Base-by-base conservation (phyloP, 1,140 invertebrate species). In the Prorops nasuta region DNA sequence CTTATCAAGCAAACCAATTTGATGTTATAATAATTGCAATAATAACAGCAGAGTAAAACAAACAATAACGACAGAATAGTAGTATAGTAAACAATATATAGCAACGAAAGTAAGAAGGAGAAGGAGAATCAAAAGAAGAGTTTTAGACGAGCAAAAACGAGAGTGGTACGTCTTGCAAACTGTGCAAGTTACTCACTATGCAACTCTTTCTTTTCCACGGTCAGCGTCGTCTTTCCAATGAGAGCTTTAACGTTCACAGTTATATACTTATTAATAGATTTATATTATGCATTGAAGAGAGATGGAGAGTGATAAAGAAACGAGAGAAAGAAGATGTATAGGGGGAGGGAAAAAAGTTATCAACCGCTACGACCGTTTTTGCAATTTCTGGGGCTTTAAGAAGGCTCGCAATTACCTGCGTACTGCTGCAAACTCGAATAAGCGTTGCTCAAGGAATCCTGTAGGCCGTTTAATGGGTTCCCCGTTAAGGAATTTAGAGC, bases 371-470 rank as follows among this genome's bases (percentile, higher is more conserved):
- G 17, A 35, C 1, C 8, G 8, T 40, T 24, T 12, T 20, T 6
- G n/a, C n/a, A n/a, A n/a, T n/a, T n/a, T n/a, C n/a, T n/a, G n/a
- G n/a, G n/a, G n/a, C n/a, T n/a, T n/a, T n/a, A n/a, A n/a, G n/a
- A n/a, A n/a, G n/a, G n/a, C n/a, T n/a, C n/a, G n/a, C 38, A 40
- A 46, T 57, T 73, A 83, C 83, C 83, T 80, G 83, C 80, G 56
- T 84, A 84, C 63, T 83, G 82, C 56, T 83, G 82, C 46, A 84
- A 80, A 54, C 81, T 82, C 34, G 81, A 79, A 62, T 84, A 85
- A n/a, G 82, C 82, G 60, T 79, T 82, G 57, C 76, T 81, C 46
- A 85, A 67, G 9, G 82, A 80, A 56, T 84, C 83, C 63, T 83
- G 78, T 36, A 79, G 67, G 32, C 75, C 73, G 49, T 71, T 77